Conservation (phyloP, 2,113 vertebrate species). For the Otocyon megalotis region DNA sequence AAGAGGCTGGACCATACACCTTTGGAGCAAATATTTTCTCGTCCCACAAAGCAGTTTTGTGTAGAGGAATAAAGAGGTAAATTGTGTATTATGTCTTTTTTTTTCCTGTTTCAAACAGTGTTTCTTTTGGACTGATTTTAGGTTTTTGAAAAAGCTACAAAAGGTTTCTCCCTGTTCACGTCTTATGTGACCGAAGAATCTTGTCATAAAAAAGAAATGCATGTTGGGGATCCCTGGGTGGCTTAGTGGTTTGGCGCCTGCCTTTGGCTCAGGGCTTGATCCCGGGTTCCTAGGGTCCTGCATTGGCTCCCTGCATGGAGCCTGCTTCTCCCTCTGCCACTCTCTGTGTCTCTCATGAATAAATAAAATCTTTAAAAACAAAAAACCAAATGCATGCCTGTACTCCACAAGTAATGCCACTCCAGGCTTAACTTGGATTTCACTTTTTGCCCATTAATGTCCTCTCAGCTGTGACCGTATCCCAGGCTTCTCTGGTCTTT, state of each 20-base stretch:
- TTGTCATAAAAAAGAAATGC: not conserved
- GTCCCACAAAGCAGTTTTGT: conserved; percentile 71
- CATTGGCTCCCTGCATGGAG: too few relatives aligned
- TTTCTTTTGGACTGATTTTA: not conserved
- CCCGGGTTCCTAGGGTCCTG: too few relatives aligned
- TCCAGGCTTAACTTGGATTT: not conserved
- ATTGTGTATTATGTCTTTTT: conserved; percentile 47
- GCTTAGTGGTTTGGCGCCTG: too few relatives aligned
- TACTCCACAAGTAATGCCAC: not conserved
- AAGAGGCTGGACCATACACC: conserved; percentile 63
- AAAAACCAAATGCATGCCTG: too few relatives aligned
- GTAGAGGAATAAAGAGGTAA: conserved; percentile 81
- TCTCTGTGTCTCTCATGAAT: too few relatives aligned
- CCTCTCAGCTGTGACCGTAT: not conserved
- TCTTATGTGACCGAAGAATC: rapidly evolving
- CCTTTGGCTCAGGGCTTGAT: too few relatives aligned
- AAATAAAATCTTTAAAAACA: too few relatives aligned
- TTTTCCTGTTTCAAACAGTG: not conserved
- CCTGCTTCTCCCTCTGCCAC: too few relatives aligned
- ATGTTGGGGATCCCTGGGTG: too few relatives aligned
- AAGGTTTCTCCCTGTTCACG: not conserved
- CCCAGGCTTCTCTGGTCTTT: not conserved
- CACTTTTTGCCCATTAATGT: not conserved
- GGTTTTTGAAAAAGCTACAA: not conserved
- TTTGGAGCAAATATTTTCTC: conserved; percentile 66